These are phyloP conservation scores for Prunella himalayana DNA, from an alignment of 2,113 vertebrate genomes.

Conservation along the genomic window DNA sequence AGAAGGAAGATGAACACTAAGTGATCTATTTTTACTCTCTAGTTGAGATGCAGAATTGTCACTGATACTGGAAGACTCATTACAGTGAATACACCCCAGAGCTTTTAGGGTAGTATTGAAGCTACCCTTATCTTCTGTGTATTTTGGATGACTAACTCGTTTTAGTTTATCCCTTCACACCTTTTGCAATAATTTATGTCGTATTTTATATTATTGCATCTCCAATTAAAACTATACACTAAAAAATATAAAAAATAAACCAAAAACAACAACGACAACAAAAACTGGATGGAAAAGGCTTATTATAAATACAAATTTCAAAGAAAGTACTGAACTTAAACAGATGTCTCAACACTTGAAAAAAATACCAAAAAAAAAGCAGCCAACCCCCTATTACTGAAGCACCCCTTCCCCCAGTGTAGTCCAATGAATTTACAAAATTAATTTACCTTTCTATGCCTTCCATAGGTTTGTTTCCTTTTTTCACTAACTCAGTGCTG, in stretches of 20 bases:
- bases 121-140: background rate
- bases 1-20: background rate
- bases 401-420: background rate
- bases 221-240: background rate
- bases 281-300: background rate
- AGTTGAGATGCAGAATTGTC: background rate
- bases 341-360: fast-evolving
- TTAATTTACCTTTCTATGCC: background rate
- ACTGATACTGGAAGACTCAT: background rate
- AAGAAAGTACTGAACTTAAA: background rate
- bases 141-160: background rate
- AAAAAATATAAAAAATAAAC: background rate
- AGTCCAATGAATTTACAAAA: background rate
- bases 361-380: background rate
- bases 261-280: background rate
- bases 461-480: background rate
- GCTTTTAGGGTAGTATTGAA: background rate
- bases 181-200: background rate
- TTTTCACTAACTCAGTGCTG: background rate
- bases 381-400: fast-evolving
- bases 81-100: background rate
- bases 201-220: background rate
- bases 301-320: background rate
- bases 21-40: background rate
- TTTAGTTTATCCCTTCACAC: background rate